Conservation (phyloP, 2,797 vertebrate species). For the Pseudochirops cupreus region DNA sequence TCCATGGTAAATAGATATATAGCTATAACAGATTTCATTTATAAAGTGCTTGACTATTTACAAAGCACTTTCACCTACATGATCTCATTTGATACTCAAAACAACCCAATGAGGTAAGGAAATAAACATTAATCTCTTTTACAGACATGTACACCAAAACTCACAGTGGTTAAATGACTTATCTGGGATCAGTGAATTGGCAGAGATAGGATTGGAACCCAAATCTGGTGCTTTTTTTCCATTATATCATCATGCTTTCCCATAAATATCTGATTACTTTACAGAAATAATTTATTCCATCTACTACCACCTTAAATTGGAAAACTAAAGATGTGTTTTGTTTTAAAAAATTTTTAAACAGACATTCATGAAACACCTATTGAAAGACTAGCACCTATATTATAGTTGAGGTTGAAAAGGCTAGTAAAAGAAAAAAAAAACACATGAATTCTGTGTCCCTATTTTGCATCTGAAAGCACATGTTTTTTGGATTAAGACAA, state of each 20-base stretch:
- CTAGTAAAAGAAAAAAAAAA: neutral
- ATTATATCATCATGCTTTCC: neutral
- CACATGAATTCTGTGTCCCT: neutral
- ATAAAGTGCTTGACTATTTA: neutral
- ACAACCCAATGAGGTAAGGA: neutral
- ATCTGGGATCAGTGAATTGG: neutral
- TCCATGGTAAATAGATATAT: neutral
- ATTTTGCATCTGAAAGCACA: neutral
- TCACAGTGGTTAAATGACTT: neutral
- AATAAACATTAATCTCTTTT: neutral
- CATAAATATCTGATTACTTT: neutral
- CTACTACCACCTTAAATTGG: neutral
- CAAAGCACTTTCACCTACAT: neutral
- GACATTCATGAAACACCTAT: neutral
- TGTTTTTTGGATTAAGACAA: neutral
- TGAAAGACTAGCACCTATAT: neutral
- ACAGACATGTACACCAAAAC: neutral
- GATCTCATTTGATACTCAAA: neutral
- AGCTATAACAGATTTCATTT: slow-evolving; percentile 3
- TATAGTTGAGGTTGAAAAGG: neutral
- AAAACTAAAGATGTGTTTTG: neutral
- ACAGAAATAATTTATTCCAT: neutral
- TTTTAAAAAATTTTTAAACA: neutral
- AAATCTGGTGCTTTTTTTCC: neutral
- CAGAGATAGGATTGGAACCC: neutral